Percentiles rank a stretch among this genome's conserved stretches.
Conservation (phyloP, 92 coral and sea anemone species). For the Phenganax marumi region DNA sequence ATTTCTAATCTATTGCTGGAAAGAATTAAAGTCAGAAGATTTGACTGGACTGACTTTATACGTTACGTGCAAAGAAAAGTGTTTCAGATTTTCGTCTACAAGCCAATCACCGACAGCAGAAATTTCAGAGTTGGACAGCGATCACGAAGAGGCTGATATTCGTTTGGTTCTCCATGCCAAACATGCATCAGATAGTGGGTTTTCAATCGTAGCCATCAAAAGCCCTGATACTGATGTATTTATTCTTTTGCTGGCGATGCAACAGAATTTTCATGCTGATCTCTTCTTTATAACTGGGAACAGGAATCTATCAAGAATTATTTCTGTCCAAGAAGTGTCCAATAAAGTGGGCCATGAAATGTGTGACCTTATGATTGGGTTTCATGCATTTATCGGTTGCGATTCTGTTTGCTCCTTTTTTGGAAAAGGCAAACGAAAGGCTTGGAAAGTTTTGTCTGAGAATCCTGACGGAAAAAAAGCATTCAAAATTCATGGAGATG, state of each 20-base stretch:
- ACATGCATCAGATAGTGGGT: constrained; percentile 8
- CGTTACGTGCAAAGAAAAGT: too few species aligned
- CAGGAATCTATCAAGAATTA: background rate
- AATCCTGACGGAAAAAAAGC: background rate
- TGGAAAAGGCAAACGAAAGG: too few species aligned
- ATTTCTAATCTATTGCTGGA: constrained; percentile 17
- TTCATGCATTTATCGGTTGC: constrained; percentile 19
- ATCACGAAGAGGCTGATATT: constrained; percentile 13
- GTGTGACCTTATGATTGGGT: constrained; percentile 1
- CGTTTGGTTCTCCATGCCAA: constrained; percentile 6
- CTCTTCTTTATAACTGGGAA: background rate
- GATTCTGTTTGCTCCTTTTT: background rate
- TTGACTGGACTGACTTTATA: too few species aligned
- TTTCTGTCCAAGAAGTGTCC: background rate
- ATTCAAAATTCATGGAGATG: background rate
- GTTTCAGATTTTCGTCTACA: background rate
- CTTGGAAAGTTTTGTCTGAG: too few species aligned
- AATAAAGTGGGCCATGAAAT: background rate
- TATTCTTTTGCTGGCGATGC: constrained; percentile 9
- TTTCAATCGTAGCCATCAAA: too few species aligned
- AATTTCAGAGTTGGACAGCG: background rate
- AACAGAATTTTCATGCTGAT: background rate
- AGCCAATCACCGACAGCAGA: background rate
- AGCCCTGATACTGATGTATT: too few species aligned
- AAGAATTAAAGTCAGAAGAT: too few species aligned